Conservation (phyloP, 2,888 invertebrate genomes). For the Chaitophorus viminalis region DNA sequence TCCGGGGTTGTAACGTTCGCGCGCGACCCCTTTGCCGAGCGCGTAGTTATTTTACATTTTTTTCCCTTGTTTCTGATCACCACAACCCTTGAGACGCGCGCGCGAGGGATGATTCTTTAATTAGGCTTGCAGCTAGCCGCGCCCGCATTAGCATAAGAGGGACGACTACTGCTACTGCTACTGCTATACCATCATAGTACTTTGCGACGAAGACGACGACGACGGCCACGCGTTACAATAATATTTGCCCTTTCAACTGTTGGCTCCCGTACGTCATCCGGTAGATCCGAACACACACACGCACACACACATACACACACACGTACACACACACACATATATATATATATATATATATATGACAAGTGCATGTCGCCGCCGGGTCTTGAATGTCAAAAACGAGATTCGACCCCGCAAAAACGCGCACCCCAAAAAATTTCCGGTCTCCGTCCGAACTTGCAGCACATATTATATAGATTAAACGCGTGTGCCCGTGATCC, state of each 20-base stretch:
- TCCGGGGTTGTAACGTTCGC: neutral
- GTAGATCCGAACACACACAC: neutral
- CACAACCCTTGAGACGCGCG: neutral
- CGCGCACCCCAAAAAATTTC: slow-evolving; percentile 5
- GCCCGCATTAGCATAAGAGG: slow-evolving; percentile 54
- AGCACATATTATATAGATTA: neutral
- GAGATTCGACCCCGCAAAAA: neutral
- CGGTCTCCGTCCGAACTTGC: slow-evolving; percentile 27
- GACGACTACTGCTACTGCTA: neutral
- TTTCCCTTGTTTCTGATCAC: slow-evolving; percentile 7
- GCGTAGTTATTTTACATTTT: slow-evolving; percentile 45
- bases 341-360: no score
- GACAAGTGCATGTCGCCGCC: neutral
- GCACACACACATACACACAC: no score
- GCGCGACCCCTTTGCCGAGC: slow-evolving; percentile 10
- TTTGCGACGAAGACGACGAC: neutral
- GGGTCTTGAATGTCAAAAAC: slow-evolving; percentile 5
- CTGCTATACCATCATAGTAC: no score
- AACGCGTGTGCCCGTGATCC: neutral
- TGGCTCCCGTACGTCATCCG: slow-evolving; percentile 39
- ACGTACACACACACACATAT: no score
- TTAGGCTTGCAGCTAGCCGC: slow-evolving; percentile 32
- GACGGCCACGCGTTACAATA: slow-evolving; percentile 24
- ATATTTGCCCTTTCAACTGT: slow-evolving; percentile 38
- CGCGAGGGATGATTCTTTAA: slow-evolving; percentile 49